A percentile compares a stretch with the other conserved stretches of the same genome.
phyloP scores from a whole-genome alignment of 2,797 vertebrate genomes.

The Kryptopterus vitreolus region DNA sequence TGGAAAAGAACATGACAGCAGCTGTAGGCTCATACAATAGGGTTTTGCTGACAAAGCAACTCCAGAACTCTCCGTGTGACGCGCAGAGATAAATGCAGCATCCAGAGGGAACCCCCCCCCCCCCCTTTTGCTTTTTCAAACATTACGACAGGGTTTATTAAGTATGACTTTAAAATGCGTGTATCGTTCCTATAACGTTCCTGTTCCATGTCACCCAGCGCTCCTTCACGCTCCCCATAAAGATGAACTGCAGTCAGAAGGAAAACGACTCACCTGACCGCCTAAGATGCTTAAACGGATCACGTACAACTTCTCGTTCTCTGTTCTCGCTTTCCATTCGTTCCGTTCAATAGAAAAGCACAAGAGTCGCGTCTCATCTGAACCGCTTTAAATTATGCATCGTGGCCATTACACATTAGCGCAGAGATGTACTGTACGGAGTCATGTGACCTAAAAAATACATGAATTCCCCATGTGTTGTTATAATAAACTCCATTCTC shows the following conservation, averaged over 20 bases:
- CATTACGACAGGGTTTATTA: no score
- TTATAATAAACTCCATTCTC: no score
- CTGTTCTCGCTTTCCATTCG: neutral
- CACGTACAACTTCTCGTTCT: no score
- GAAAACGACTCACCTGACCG: neutral
- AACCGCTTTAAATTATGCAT: neutral
- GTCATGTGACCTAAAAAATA: no score
- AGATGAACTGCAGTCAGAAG: neutral
- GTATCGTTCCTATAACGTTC: neutral
- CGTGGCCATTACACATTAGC: neutral
- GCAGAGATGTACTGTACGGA: no score
- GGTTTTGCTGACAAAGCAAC: conserved; percentile 63
- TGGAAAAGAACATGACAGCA: conserved; percentile 34
- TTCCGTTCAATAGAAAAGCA: neutral
- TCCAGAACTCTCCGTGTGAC: conserved; percentile 59
- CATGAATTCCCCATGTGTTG: no score
- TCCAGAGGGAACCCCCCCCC: conserved; percentile 56
- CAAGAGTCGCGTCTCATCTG: neutral
- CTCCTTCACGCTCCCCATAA: neutral
- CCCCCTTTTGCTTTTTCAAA: no score
- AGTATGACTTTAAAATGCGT: no score
- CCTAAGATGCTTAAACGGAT: neutral
- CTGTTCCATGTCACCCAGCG: neutral
- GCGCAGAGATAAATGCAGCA: conserved; percentile 57
- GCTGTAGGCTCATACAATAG: conserved; percentile 43